Evolutionary conservation across 2,113 vertebrate species (phyloP).

Genomic region (Thinocorus orbignyianus): DNA sequence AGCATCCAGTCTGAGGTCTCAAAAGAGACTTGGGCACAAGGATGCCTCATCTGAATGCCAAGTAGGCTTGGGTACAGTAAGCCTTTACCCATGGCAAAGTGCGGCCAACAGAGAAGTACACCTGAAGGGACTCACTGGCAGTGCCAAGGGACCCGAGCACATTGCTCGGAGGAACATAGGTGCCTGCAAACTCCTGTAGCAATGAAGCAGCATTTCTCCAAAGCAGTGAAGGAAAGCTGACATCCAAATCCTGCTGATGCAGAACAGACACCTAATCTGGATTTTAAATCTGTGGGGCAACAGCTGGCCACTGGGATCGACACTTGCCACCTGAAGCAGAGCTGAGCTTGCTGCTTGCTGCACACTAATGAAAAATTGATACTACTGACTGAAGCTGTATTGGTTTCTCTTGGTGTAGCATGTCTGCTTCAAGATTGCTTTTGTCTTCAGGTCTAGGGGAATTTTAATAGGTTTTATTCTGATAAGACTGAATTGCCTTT

Average conservation of each 20-base stretch:
- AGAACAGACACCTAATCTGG: not conserved
- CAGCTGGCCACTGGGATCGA: not conserved
- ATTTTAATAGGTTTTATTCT: not conserved
- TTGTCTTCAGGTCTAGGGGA: not conserved
- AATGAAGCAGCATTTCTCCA: not conserved
- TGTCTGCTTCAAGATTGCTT: not conserved
- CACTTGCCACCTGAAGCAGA: not conserved
- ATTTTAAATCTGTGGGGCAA: not conserved
- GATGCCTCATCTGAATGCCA: not conserved
- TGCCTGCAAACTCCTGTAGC: not conserved
- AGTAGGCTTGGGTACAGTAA: not conserved
- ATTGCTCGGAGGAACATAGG: fast-evolving
- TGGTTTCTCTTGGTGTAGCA: not conserved
- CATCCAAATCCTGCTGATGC: not conserved
- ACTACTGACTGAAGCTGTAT: not conserved
- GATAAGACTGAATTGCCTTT: not conserved
- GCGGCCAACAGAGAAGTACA: not conserved
- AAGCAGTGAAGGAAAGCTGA: not conserved
- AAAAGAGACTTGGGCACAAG: not conserved
- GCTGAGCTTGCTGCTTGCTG: not conserved
- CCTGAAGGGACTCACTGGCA: not conserved
- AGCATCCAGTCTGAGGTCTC: not conserved
- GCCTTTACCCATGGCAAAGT: not conserved
- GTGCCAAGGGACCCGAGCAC: not conserved
- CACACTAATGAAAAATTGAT: not conserved